These are phyloP conservation scores for Hycleus phaleratus DNA, from an alignment of 1,140 invertebrate genomes.

Conservation along the genomic window DNA sequence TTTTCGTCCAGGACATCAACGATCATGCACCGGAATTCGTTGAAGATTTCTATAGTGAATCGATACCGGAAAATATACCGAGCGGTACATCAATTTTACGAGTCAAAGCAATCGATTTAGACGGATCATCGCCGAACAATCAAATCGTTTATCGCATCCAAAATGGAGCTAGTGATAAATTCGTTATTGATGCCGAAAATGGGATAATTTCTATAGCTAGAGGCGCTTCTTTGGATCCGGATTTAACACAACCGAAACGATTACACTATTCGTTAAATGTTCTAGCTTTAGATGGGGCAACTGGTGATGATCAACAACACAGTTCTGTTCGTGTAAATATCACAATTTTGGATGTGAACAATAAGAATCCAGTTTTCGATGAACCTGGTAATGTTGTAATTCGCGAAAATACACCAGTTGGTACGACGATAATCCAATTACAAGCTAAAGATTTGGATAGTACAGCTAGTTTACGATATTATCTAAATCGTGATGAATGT, in stretches of 20 bases:
- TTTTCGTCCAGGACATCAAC: slow-evolving; percentile 83
- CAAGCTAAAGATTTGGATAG: slow-evolving; percentile 73
- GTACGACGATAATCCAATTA: slow-evolving; percentile 58
- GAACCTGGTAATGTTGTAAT: slow-evolving; percentile 61
- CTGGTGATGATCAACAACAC: slow-evolving; percentile 67
- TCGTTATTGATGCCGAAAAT: slow-evolving; percentile 74
- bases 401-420: slow-evolving; percentile 70
- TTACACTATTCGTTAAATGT: slow-evolving; percentile 60
- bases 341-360: slow-evolving; percentile 83
- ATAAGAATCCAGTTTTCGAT: slow-evolving; percentile 70
- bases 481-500: slow-evolving; percentile 60
- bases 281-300: slow-evolving; percentile 78
- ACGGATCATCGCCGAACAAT: slow-evolving; percentile 81
- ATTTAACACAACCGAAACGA: slow-evolving; percentile 69
- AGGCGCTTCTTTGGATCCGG: slow-evolving; percentile 83
- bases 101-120: slow-evolving; percentile 73
- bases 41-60: slow-evolving; percentile 60
- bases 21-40: slow-evolving; percentile 79
- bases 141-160: slow-evolving; percentile 80
- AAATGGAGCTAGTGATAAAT: slow-evolving; percentile 83
- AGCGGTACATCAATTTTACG: slow-evolving; percentile 72
- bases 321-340: slow-evolving; percentile 71
- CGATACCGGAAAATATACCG: slow-evolving; percentile 73
- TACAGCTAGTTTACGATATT: slow-evolving; percentile 65
- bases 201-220: slow-evolving; percentile 78